Base-by-base conservation (phyloP, 2,113 vertebrate species). In the Cottus gobio region DNA sequence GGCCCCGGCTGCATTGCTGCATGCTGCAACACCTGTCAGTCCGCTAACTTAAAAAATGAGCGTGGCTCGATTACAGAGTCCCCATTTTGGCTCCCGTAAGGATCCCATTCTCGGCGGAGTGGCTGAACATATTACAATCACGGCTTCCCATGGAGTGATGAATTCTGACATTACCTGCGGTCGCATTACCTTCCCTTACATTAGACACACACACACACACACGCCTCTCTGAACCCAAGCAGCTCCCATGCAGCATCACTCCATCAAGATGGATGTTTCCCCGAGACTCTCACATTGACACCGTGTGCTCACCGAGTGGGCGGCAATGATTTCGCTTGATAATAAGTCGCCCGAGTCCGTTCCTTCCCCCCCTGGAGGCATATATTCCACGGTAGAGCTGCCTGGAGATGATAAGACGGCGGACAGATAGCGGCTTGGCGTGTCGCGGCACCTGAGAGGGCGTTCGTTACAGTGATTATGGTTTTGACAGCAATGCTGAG, bases 311-410 rank as follows among this genome's bases (percentile, higher is more conserved):
- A 62, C 39, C 16, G 16, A 77, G 81, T 57, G 72, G 79, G 77
- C 39, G 26, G 56, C 56, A 65, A 12, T 78, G 85, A 90, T 88
- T 85, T 87, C 34, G 34, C 65, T 77, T 74, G 81, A 80, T 90
- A 89, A 85, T 87, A 87, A 87, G 87, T 82, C 37, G 50, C 54
- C 50, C 60, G 58, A 71, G 75, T 88, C 85, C 52, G 71, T 75
- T 78, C 67, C 69, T 68, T 42, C 26, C 5, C 11, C 28, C 69
- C 80, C 77, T 58, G 6, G 58, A 89, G 88, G 82, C 66, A 39
- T 20, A 77, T 89, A 78, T 88, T 86, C 85, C 77, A 80, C 57
- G 12, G 71, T 63, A 70, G 82, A 85, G 67, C 67, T 86, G 91
- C 60, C 63, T 28, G 82, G 54, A 75, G 78, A 84, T 52, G 82